Evolutionary conservation across 1,140 invertebrate species (phyloP).

Genomic region (Nixonia krombeini): DNA sequence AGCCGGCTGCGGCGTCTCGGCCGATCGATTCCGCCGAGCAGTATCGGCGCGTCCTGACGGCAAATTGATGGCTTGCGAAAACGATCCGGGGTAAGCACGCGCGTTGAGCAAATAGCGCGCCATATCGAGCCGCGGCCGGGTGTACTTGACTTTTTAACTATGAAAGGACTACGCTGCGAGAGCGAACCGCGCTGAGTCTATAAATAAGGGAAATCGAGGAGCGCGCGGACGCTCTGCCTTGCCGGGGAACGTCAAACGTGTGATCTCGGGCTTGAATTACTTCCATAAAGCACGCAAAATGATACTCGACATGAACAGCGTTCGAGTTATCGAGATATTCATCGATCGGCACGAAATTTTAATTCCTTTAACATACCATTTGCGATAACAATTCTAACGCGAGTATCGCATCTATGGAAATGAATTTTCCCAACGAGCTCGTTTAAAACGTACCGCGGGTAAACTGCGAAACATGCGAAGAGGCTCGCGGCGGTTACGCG

Average conservation of each 20-base stretch:
- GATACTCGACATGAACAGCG: too few relatives aligned
- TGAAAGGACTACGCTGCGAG: neutral
- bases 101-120: conserved; percentile 8
- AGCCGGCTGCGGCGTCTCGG: too few relatives aligned
- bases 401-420: too few relatives aligned
- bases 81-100: neutral
- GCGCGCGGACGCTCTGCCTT: neutral
- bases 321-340: too few relatives aligned
- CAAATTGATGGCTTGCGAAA: conserved; percentile 1
- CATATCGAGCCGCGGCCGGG: conserved; percentile 8
- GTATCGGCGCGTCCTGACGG: neutral
- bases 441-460: conserved; percentile 12
- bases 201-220: conserved; percentile 4
- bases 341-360: too few relatives aligned
- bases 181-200: neutral
- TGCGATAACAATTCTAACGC: too few relatives aligned
- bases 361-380: too few relatives aligned
- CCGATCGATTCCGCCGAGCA: too few relatives aligned
- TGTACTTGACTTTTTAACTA: conserved; percentile 7
- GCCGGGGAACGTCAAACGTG: too few relatives aligned
- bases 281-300: too few relatives aligned
- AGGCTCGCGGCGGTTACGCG: conserved; percentile 33
- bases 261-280: too few relatives aligned
- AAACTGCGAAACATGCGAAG: too few relatives aligned
- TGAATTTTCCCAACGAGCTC: neutral